These are phyloP conservation scores for Sander vitreus DNA, from an alignment of 2,113 vertebrate species.

Conservation along the genomic window DNA sequence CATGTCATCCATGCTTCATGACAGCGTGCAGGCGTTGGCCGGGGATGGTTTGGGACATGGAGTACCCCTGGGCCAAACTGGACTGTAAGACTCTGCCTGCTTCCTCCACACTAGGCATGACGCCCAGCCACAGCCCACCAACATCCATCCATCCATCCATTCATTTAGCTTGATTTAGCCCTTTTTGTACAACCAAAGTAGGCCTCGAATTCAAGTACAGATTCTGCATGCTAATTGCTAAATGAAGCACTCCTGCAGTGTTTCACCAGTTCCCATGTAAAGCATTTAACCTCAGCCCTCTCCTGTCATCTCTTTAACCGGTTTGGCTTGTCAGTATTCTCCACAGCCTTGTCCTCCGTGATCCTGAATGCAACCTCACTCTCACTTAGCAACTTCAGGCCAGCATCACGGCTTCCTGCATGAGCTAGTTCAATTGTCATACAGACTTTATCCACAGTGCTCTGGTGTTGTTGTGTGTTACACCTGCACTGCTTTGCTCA, in stretches of 20 bases:
- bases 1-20: constrained; percentile 84
- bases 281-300: background rate
- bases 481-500: constrained; percentile 37
- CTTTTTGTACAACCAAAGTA: constrained; percentile 12
- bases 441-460: constrained; percentile 20
- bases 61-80: constrained; percentile 79
- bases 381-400: background rate
- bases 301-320: background rate
- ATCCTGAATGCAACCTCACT: constrained; percentile 46
- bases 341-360: constrained; percentile 11
- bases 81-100: constrained; percentile 77
- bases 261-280: background rate
- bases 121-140: constrained; percentile 51
- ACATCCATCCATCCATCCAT: constrained; percentile 30
- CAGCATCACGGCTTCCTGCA: constrained; percentile 62
- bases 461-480: constrained; percentile 17
- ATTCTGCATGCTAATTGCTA: constrained; percentile 48
- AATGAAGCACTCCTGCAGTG: constrained; percentile 32
- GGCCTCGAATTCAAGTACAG: background rate
- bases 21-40: constrained; percentile 81
- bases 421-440: constrained; percentile 48
- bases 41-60: constrained; percentile 81
- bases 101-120: constrained; percentile 76
- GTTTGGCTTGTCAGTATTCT: constrained; percentile 22
- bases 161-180: constrained; percentile 49